phyloP scores from a whole-genome alignment of 2,888 invertebrate species.

The Falcaria lacertinaria region DNA sequence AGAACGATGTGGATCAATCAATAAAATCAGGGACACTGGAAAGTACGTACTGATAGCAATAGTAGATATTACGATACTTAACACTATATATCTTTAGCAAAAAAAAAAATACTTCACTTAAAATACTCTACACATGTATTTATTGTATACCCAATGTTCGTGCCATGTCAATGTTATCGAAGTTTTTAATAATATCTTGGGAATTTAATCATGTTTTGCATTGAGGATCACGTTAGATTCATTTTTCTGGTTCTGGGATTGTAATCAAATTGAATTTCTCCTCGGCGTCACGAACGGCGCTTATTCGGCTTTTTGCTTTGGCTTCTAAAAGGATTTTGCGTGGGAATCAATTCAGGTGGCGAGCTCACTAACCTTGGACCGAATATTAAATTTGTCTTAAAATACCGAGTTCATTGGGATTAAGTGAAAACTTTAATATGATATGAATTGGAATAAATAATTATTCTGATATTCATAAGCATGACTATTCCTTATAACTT shows the following conservation, averaged over 20 bases:
- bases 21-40: too few relatives aligned
- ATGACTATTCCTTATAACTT: too few relatives aligned
- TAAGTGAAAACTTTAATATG: slow-evolving; percentile 18
- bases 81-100: too few relatives aligned
- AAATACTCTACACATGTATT: too few relatives aligned
- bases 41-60: too few relatives aligned
- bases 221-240: slow-evolving; percentile 27
- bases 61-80: too few relatives aligned
- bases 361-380: slow-evolving; percentile 40
- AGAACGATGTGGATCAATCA: too few relatives aligned
- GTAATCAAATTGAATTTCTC: slow-evolving; percentile 71
- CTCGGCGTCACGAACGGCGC: slow-evolving; percentile 45
- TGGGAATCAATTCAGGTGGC: slow-evolving; percentile 73
- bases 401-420: slow-evolving; percentile 31
- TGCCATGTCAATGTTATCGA: slow-evolving; percentile 1
- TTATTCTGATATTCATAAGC: too few relatives aligned
- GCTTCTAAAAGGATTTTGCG: slow-evolving; percentile 69
- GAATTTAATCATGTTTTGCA: slow-evolving; percentile 27
- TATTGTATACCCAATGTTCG: slow-evolving; percentile 3
- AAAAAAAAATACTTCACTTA: too few relatives aligned
- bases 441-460: slow-evolving; percentile 4
- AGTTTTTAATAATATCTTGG: slow-evolving; percentile 18
- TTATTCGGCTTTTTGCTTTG: slow-evolving; percentile 69
- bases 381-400: slow-evolving; percentile 60
- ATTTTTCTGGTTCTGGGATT: slow-evolving; percentile 41